Percentiles rank a stretch among this genome's conserved stretches.
These are phyloP conservation scores for Labia minor DNA, from an alignment of 2,888 invertebrate genomes.

Conservation along the genomic window DNA sequence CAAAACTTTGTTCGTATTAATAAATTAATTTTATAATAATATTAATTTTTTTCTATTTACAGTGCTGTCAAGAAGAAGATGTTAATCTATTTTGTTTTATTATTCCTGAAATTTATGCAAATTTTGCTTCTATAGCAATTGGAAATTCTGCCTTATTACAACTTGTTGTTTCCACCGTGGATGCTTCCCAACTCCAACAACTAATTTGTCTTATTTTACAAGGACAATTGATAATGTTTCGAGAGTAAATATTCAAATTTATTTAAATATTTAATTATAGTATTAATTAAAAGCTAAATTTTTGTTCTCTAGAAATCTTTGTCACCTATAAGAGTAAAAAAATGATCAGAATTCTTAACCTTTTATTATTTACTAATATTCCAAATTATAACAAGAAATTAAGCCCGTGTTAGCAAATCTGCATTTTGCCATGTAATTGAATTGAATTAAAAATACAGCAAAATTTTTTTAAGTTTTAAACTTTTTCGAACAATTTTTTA, in stretches of 20 bases:
- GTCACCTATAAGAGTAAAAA: too few species aligned
- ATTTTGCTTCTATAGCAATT: constrained; percentile 75
- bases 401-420: too few species aligned
- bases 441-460: too few species aligned
- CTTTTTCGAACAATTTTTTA: too few species aligned
- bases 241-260: not conserved
- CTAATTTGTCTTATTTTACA: constrained; percentile 84
- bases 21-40: constrained; percentile 15
- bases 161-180: constrained; percentile 80
- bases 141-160: constrained; percentile 82
- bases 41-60: constrained; percentile 25
- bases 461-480: too few species aligned
- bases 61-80: constrained; percentile 80
- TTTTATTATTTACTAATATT: too few species aligned
- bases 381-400: too few species aligned
- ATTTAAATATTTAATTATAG: not conserved
- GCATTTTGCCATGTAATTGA: too few species aligned
- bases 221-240: constrained; percentile 44
- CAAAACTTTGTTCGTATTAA: not conserved
- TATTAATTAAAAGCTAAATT: not conserved
- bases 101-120: constrained; percentile 83
- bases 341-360: too few species aligned
- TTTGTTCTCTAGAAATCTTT: not conserved
- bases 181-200: constrained; percentile 80
- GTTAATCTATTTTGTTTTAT: constrained; percentile 81